Evolutionary conservation across 2,113 vertebrate species (phyloP).

Genomic region (Podarcis raffonei): DNA sequence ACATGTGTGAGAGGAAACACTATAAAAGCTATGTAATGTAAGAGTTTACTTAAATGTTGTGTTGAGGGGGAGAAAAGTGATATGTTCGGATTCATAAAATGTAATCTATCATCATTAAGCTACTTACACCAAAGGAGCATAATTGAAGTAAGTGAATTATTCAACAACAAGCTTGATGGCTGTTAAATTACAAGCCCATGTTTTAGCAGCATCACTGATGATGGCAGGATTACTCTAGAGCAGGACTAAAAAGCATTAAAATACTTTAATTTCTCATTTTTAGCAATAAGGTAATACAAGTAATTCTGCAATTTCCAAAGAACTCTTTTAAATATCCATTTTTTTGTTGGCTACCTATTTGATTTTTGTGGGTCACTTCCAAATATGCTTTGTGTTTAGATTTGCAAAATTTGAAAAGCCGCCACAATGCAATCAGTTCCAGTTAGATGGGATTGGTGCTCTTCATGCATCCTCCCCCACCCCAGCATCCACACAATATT

Average conservation of each 20-base stretch:
- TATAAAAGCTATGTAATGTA: neutral
- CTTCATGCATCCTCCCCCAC: no score
- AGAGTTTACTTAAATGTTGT: neutral
- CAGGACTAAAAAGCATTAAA: no score
- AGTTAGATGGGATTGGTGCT: no score
- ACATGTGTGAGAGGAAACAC: neutral
- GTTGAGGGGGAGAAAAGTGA: neutral
- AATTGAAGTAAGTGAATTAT: neutral
- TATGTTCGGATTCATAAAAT: neutral
- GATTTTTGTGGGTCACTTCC: neutral
- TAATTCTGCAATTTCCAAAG: neutral
- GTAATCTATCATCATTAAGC: neutral
- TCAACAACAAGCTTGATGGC: neutral
- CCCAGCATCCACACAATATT: no score
- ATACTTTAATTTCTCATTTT: neutral
- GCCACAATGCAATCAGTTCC: no score
- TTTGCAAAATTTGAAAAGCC: neutral
- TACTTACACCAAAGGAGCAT: neutral
- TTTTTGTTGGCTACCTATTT: neutral
- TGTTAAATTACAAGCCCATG: neutral
- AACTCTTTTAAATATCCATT: neutral
- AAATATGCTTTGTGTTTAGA: neutral
- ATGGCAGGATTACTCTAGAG: neutral
- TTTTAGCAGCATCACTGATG: neutral
- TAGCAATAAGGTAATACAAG: neutral